phyloP scores from a whole-genome alignment of 2,113 vertebrate species.

The Periophthalmodon schlosseri region DNA sequence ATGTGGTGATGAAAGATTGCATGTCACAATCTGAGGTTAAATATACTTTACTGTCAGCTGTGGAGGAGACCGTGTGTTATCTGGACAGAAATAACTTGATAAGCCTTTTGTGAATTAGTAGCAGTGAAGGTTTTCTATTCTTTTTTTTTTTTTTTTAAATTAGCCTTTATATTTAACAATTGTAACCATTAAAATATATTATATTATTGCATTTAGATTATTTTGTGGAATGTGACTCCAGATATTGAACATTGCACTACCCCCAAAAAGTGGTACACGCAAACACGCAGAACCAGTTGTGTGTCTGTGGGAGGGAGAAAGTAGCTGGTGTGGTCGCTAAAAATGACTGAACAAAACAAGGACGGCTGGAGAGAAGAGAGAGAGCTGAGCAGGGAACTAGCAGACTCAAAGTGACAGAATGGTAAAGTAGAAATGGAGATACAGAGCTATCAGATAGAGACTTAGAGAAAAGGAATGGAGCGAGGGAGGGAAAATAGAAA shows the following conservation, averaged over 20 bases:
- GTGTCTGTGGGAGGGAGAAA: constrained; percentile 14
- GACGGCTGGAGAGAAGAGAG: constrained; percentile 17
- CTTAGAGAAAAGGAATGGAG: constrained; percentile 34
- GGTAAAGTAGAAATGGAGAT: constrained; percentile 39
- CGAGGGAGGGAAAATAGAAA: constrained; percentile 38
- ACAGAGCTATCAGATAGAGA: constrained; percentile 32
- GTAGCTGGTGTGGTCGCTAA: constrained; percentile 1
- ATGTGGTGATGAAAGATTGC: no score
- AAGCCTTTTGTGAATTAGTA: no score
- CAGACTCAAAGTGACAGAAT: constrained; percentile 40
- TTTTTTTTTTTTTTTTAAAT: no score
- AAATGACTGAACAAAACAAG: constrained; percentile 23
- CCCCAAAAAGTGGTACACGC: neutral
- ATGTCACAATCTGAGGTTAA: neutral
- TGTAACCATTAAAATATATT: no score
- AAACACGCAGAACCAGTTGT: constrained; percentile 9
- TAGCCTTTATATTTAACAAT: no score
- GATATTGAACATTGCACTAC: neutral
- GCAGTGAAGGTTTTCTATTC: neutral
- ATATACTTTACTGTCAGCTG: neutral
- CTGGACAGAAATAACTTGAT: neutral
- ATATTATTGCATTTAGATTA: no score
- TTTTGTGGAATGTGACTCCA: neutral
- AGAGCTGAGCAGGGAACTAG: constrained; percentile 20
- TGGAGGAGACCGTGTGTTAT: neutral